Base-by-base conservation (phyloP, 2,888 invertebrate genomes). In the Rhagonycha lutea region DNA sequence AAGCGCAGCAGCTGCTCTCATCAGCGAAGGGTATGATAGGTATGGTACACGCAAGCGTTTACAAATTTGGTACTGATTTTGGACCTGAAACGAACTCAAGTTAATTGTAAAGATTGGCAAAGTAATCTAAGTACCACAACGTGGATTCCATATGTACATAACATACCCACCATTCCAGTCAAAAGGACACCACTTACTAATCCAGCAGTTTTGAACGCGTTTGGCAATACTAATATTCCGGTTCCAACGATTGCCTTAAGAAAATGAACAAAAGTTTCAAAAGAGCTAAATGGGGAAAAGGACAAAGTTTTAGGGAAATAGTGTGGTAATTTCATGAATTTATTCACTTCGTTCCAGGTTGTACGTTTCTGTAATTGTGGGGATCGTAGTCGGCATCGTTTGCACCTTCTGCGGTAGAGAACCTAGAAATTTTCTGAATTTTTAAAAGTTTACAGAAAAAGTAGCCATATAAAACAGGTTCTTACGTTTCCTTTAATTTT, bases 161-260 rank as follows among this genome's bases (percentile, higher is more conserved):
- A 89, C 60, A 91, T 85, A 73, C 96, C 96, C 63, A 97, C 93
- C 18, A 95, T 80, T 65, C 95, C 86, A 0, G 97, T 93, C 14
- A 94, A 93, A 67, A 94, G 86, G 47, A 94, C 88, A 11, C 97
- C 97, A 24, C 93, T 92, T 79, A 94, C 87, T 62, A 97, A 90
- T 0, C 98, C 98, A 4, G 97, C 91, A 86, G 96, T 92, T 81
- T 92, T 91, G 87, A 97, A 95, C 12, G 97, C 98, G 84, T 94
- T 92, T 7, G 98, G 98, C 94, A 98, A 95, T 9, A 98, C 98
- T 79, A 98, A 89, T 80, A 98, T 95, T 0, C 98, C 98, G 0
- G 98, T 98, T 1, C 98, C 98, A 75, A 98, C 89, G 84, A 96
- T 95, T 81, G 96, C 96, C 86, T 98, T 98, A 71, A 98, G 89